phyloP scores from a whole-genome alignment of 2,888 invertebrate species.

The Idaea aversata region DNA sequence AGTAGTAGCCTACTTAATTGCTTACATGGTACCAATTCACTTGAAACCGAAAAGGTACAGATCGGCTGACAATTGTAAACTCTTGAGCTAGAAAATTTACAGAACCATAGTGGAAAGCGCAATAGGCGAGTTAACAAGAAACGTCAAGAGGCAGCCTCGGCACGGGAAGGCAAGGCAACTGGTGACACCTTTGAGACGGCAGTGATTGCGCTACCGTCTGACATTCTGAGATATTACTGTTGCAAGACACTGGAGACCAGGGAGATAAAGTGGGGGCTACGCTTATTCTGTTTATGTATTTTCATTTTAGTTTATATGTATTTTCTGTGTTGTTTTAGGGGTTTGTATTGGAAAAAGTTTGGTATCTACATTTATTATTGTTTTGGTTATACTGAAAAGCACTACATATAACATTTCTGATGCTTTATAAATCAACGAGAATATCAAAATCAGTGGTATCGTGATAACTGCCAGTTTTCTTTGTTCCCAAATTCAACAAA shows the following conservation, averaged over 20 bases:
- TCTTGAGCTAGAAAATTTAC: background rate
- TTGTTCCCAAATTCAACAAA: background rate
- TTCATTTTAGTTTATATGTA: background rate
- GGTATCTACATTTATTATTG: background rate
- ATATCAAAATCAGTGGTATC: too few relatives aligned
- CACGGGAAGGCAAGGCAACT: conserved; percentile 14
- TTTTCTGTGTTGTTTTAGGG: background rate
- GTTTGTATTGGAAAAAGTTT: background rate
- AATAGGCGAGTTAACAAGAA: conserved; percentile 62
- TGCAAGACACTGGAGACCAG: conserved; percentile 44
- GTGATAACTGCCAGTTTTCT: too few relatives aligned
- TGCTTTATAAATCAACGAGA: too few relatives aligned
- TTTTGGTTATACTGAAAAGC: background rate
- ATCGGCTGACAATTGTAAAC: too few relatives aligned
- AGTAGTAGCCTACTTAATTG: too few relatives aligned
- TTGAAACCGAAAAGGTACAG: too few relatives aligned
- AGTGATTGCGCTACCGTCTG: conserved; percentile 67
- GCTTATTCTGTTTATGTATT: background rate
- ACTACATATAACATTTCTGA: too few relatives aligned
- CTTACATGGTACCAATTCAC: too few relatives aligned
- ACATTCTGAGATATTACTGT: conserved; percentile 74
- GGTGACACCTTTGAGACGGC: conserved; percentile 54
- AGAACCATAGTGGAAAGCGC: conserved; percentile 9
- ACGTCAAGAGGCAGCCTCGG: conserved; percentile 57
- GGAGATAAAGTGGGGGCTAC: conserved; percentile 36